phyloP scores from a whole-genome alignment of 2,888 invertebrate species.

The Drosophila algonquin region DNA sequence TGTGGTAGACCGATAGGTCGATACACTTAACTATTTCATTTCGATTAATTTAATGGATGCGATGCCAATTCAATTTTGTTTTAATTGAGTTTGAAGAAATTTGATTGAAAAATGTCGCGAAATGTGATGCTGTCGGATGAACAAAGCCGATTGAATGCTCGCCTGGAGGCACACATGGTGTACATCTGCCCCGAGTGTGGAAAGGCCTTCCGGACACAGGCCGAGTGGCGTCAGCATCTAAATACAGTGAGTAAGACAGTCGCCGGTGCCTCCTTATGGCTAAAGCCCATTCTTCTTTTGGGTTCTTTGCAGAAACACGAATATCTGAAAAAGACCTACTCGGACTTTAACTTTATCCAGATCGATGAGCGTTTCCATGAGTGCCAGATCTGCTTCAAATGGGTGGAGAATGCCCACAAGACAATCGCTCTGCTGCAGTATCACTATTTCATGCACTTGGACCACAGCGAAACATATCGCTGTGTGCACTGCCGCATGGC shows the following conservation, averaged over 20 bases:
- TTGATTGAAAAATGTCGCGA: slow-evolving; percentile 51
- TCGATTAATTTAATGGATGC: neutral
- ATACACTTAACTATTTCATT: no score
- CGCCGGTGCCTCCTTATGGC: no score
- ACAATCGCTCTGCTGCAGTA: slow-evolving; percentile 79
- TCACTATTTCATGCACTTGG: slow-evolving; percentile 78
- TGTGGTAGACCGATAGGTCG: no score
- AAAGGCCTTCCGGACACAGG: slow-evolving; percentile 71
- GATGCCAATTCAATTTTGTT: neutral
- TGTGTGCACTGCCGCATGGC: slow-evolving; percentile 73
- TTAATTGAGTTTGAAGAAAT: slow-evolving; percentile 8
- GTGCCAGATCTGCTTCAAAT: slow-evolving; percentile 75
- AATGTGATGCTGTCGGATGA: slow-evolving; percentile 54
- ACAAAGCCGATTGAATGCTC: slow-evolving; percentile 61
- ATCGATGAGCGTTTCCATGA: slow-evolving; percentile 76
- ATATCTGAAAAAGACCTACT: slow-evolving; percentile 68
- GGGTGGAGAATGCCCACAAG: slow-evolving; percentile 77
- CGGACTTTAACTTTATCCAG: slow-evolving; percentile 75
- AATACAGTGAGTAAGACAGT: slow-evolving; percentile 51
- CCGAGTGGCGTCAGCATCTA: slow-evolving; percentile 77
- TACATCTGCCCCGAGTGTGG: slow-evolving; percentile 81
- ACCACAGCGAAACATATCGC: slow-evolving; percentile 72
- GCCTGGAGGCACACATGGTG: slow-evolving; percentile 76
- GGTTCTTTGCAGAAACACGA: slow-evolving; percentile 57
- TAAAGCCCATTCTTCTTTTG: neutral